Conservation (phyloP, 2,888 invertebrate species). For the Thereva unica region DNA sequence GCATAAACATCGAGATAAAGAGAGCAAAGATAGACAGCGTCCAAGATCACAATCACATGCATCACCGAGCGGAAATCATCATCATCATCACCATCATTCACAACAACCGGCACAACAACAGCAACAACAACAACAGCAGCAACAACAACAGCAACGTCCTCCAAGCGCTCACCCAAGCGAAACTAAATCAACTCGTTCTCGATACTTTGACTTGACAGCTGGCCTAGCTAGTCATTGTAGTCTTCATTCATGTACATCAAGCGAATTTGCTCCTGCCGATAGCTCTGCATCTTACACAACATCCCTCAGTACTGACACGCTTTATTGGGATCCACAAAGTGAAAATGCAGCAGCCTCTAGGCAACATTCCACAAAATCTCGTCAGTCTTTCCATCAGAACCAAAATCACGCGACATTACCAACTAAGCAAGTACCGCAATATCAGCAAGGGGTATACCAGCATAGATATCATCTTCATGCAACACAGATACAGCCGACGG, state of each 20-base stretch:
- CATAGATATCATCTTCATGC: constrained; percentile 56
- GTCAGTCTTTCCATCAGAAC: constrained; percentile 60
- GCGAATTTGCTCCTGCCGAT: constrained; percentile 70
- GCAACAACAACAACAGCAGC: constrained; percentile 58
- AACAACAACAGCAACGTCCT: constrained; percentile 54
- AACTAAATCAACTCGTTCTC: constrained; percentile 58
- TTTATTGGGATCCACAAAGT: constrained; percentile 75
- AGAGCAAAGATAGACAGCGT: constrained; percentile 51
- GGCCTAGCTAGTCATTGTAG: constrained; percentile 78
- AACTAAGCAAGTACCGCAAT: constrained; percentile 60
- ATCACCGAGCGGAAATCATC: constrained; percentile 49
- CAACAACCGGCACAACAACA: constrained; percentile 48
- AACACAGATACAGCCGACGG: constrained; percentile 57
- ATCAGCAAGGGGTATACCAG: constrained; percentile 53
- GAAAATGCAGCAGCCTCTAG: constrained; percentile 55
- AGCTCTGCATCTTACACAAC: constrained; percentile 83
- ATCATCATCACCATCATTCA: constrained; percentile 53
- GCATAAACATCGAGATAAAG: constrained; percentile 63
- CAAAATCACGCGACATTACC: constrained; percentile 47
- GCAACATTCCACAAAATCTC: constrained; percentile 66
- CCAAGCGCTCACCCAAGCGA: constrained; percentile 42
- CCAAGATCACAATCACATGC: constrained; percentile 52
- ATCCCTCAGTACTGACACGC: constrained; percentile 82
- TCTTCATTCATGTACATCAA: constrained; percentile 81
- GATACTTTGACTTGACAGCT: constrained; percentile 69